Base-by-base conservation (phyloP, 2,797 vertebrate genomes). In the Gallirallus australis region DNA sequence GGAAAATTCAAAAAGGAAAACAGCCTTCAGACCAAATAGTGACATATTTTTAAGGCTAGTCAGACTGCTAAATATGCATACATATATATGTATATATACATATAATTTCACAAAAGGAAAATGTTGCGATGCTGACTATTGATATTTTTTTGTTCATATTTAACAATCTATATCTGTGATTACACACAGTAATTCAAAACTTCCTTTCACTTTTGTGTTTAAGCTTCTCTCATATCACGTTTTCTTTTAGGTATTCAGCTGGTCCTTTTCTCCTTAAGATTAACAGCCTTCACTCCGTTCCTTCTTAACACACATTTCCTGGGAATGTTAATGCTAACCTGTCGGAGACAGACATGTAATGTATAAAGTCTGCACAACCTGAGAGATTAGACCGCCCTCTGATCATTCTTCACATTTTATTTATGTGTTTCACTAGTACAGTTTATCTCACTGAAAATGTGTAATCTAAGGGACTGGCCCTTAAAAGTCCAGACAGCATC, bases 241-340 rank as follows among this genome's bases (percentile, higher is more conserved):
- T 73, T 85, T 68, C 60, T 81, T 80, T 66, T 18, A 60, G 20
- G 15, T 78, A 76, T 61, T 79, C 24, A 69, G 4, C 30, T 2
- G 0, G 13, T 53, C 27, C 5, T 76, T 86, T 84, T n/a, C 20
- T 69, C 47, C 1, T 1, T 73, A 89, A 70, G 25, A 56, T 21
- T 40, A 73, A 52, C 10, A 73, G 18, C 6, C 18, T 86, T 63
- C 40, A 66, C 12, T 60, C 73, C 79, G 52, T 84, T 93, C 78
- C 77, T 47, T 54, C 59, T 84, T 90, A 88, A 86, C 19, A 42
- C 11, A 66, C 18, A 72, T 80, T 90, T 77, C 47, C 59, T 63
- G 20, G 53, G 30, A 89, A 90, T 42, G 28, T 33, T 60, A 83
- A 35, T 63, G 40, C 6, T 95, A 88, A 82, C 73, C 66, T 82